These are phyloP conservation scores for Neomicropteryx cornuta DNA, from an alignment of 1,140 invertebrate genomes.

Conservation along the genomic window DNA sequence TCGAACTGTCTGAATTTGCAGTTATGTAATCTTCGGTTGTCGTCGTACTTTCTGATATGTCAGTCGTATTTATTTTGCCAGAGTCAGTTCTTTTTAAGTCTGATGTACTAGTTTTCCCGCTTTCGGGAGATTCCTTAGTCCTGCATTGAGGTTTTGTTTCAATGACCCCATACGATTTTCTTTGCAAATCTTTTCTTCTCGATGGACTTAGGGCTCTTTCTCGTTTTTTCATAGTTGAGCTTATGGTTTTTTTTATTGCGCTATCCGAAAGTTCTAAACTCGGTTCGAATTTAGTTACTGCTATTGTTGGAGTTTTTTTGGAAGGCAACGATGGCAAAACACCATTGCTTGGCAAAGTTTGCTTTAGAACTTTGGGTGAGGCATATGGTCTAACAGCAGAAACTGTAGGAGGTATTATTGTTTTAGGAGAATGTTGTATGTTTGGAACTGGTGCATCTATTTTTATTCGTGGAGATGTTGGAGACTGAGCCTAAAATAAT, in stretches of 20 bases:
- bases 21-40: conserved; percentile 83
- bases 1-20: conserved; percentile 67
- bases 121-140: conserved; percentile 22
- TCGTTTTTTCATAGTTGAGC: conserved; percentile 37
- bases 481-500: conserved; percentile 32
- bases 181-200: conserved; percentile 36
- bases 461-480: conserved; percentile 38
- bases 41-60: conserved; percentile 72
- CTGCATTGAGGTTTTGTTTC: conserved; percentile 21
- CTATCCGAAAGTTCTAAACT: conserved; percentile 34
- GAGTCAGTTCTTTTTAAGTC: conserved; percentile 54
- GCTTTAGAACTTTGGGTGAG: conserved; percentile 33
- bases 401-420: conserved; percentile 27
- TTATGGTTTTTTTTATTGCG: conserved; percentile 33
- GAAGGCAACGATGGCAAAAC: conserved; percentile 22
- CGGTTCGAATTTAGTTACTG: conserved; percentile 37
- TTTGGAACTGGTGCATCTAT: conserved; percentile 29
- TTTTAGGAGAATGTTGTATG: conserved; percentile 19
- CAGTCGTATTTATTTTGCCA: conserved; percentile 57
- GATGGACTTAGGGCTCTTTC: conserved; percentile 38
- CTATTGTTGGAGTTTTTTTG: conserved; percentile 32
- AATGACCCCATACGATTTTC: conserved; percentile 27
- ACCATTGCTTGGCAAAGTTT: conserved; percentile 31
- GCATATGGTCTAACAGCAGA: conserved; percentile 32
- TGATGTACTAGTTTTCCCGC: conserved; percentile 29